Evolutionary conservation across 2,113 vertebrate genomes (phyloP).

Genomic region (Microtus montanus): DNA sequence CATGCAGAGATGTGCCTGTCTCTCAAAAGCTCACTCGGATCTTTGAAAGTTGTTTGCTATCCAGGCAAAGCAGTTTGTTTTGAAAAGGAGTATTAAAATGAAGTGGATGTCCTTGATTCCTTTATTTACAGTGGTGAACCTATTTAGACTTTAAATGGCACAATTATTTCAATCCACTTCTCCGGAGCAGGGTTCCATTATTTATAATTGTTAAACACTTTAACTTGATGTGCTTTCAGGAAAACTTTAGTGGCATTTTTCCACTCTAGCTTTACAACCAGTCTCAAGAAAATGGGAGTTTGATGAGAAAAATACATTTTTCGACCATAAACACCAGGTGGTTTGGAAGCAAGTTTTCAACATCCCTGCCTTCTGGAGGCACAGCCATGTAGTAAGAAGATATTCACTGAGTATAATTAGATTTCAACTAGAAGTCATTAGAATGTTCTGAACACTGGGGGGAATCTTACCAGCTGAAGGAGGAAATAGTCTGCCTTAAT

Average conservation of each 20-base stretch:
- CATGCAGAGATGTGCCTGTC: constrained; percentile 28
- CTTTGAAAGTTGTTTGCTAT: constrained; percentile 57
- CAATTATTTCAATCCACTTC: constrained; percentile 44
- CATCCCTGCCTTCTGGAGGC: not conserved
- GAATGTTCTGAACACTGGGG: not conserved
- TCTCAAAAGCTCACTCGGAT: constrained; percentile 21
- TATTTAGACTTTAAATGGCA: constrained; percentile 59
- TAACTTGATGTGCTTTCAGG: constrained; percentile 35
- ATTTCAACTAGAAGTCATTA: constrained; percentile 49
- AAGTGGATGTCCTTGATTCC: constrained; percentile 61
- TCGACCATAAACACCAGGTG: not conserved
- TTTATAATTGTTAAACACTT: constrained; percentile 60
- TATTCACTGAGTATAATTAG: constrained; percentile 13
- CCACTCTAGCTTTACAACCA: not conserved
- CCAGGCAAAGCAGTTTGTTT: not conserved
- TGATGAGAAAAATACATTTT: constrained; percentile 39
- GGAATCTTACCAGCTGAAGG: not conserved
- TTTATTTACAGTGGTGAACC: constrained; percentile 53
- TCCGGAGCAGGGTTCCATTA: constrained; percentile 47
- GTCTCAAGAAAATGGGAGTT: constrained; percentile 11
- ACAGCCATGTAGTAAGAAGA: constrained; percentile 20
- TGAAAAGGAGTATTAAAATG: constrained; percentile 73
- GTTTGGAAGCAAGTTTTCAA: constrained; percentile 52
- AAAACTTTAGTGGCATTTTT: constrained; percentile 38
- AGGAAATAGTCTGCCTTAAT: not conserved